A percentile compares a stretch with the other conserved stretches of the same genome.
Conservation (phyloP, 2,888 invertebrate genomes). For the Hydropsyche betteni region DNA sequence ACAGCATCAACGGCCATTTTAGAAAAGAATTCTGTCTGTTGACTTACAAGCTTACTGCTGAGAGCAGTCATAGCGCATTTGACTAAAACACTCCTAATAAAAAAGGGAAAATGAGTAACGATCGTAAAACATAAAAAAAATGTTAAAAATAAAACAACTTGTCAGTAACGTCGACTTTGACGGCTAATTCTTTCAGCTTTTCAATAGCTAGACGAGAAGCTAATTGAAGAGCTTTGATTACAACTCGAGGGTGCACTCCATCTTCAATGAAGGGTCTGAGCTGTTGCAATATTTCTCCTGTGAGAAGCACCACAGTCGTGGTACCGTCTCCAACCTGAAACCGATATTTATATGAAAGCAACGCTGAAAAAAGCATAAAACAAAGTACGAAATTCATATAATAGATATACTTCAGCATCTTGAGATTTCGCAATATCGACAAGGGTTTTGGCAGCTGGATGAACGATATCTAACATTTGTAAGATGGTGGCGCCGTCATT, state of each 20-base stretch:
- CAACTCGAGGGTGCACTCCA: constrained; percentile 91
- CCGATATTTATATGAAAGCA: too few species aligned
- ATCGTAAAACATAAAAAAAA: background rate
- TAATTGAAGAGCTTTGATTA: constrained; percentile 88
- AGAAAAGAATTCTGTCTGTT: constrained; percentile 95
- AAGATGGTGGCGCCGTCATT: constrained; percentile 99
- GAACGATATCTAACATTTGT: constrained; percentile 96
- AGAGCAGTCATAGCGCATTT: constrained; percentile 97
- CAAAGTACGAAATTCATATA: background rate
- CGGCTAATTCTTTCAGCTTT: constrained; percentile 83
- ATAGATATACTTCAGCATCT: constrained; percentile 85
- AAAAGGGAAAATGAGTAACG: background rate
- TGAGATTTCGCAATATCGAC: constrained; percentile 99
- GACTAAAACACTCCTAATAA: constrained; percentile 68
- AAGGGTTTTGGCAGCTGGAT: constrained; percentile 96
- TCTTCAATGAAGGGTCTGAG: constrained; percentile 96
- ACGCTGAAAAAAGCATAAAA: background rate
- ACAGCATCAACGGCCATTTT: constrained; percentile 99
- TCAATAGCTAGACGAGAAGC: constrained; percentile 84
- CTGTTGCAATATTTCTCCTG: constrained; percentile 95
- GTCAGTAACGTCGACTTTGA: constrained; percentile 72
- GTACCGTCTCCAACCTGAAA: constrained; percentile 96
- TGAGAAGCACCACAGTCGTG: constrained; percentile 94
- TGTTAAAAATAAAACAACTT: constrained; percentile 35
- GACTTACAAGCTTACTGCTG: constrained; percentile 96